Conservation (phyloP, 2,113 vertebrate genomes). For the Tachysurus fulvidraco region DNA sequence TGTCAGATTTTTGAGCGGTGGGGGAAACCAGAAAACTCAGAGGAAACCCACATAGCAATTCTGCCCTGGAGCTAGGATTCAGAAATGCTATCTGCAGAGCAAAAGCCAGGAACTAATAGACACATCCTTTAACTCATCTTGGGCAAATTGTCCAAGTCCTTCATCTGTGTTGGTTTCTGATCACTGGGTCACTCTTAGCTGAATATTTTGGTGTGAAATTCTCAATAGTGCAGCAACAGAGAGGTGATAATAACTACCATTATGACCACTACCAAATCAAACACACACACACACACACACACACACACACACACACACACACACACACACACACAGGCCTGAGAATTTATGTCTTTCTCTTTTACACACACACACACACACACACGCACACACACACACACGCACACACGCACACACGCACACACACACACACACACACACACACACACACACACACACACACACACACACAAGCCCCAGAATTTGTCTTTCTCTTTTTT, state of each 20-base stretch:
- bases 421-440: constrained; percentile 26
- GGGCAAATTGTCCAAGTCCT: neutral
- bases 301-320: too few species aligned
- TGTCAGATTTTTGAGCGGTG: neutral
- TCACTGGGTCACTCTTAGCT: neutral
- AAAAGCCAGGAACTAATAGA: neutral
- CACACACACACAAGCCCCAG: too few species aligned
- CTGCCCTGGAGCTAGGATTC: neutral
- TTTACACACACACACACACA: too few species aligned
- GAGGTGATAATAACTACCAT: neutral
- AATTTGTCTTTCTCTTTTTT: too few species aligned
- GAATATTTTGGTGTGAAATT: neutral
- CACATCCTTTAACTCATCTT: too few species aligned
- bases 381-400: too few species aligned
- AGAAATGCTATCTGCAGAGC: neutral
- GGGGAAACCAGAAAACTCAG: neutral
- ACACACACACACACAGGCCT: too few species aligned
- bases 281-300: constrained; percentile 26
- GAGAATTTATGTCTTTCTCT: too few species aligned
- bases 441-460: too few species aligned
- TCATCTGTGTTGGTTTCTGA: neutral
- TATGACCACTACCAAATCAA: neutral
- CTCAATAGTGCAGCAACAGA: neutral
- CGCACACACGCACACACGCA: too few species aligned
- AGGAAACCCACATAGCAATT: neutral